Conservation (phyloP, 1,140 invertebrate genomes). For the Aporrectodea caliginosa region DNA sequence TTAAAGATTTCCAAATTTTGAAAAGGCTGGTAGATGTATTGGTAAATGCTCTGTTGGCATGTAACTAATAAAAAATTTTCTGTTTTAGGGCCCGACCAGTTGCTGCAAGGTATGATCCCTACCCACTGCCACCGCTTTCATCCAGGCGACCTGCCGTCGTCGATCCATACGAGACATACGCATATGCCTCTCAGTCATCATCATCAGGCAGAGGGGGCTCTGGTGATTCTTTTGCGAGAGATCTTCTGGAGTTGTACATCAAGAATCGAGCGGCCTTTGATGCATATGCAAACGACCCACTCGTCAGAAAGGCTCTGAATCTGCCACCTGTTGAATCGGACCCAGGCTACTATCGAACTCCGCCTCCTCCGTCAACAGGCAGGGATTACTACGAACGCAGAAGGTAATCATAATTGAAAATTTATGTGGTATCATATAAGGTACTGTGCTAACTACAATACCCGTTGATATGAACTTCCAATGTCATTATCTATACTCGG, state of each 20-base stretch:
- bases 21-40: too few relatives aligned
- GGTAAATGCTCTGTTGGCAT: too few relatives aligned
- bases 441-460: too few relatives aligned
- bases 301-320: slow-evolving; percentile 12
- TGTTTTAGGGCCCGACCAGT: too few relatives aligned
- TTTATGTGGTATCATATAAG: too few relatives aligned
- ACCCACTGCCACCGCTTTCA: neutral
- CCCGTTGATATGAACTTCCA: too few relatives aligned
- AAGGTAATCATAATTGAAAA: too few relatives aligned
- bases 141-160: neutral
- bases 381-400: slow-evolving; percentile 15
- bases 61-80: too few relatives aligned
- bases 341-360: neutral
- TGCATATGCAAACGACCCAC: slow-evolving; percentile 5
- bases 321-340: neutral
- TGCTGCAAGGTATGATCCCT: neutral
- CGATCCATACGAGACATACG: neutral
- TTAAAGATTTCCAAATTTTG: too few relatives aligned
- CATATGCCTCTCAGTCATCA: too few relatives aligned
- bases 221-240: neutral
- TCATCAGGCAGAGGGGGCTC: neutral
- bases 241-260: slow-evolving; percentile 20
- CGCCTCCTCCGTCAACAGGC: neutral
- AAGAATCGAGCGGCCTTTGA: slow-evolving; percentile 18
- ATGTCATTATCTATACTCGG: too few relatives aligned